Base-by-base conservation (phyloP, 1,140 invertebrate species). In the Listronotus bonariensis region DNA sequence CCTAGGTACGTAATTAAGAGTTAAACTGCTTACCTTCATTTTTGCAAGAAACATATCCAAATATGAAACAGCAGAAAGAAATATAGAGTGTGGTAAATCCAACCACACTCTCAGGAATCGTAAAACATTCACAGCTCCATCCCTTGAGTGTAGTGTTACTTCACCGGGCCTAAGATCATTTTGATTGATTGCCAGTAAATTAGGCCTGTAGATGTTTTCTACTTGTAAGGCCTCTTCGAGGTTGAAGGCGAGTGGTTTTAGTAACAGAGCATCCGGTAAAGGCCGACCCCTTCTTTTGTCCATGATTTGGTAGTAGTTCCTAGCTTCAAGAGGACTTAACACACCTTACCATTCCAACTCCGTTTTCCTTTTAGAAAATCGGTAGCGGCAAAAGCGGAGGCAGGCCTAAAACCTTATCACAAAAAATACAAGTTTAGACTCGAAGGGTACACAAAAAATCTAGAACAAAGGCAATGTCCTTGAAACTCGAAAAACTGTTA, bases 231-330 rank as follows among this genome's bases (percentile, higher is more conserved):
- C 62, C 59, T 72, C 68, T 65, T 72, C 68, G 18, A 72, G 62
- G 40, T 72, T 68, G 38, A 61, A 72, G 38, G 57, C 54, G 32
- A 72, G 49, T 11, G 67, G 61, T 70, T 72, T 70, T 17, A 67
- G 58, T 42, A 68, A 58, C 14, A 43, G 40, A 68, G 71, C 71
- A 72, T 67, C 71, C 59, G 68, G 67, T 54, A 65, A 45, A 72
- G 71, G 67, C 71, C 71, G 52, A 46, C 68, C 65, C 68, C 71
- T 72, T 65, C 71, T 68, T 72, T 72, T 72, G 59, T 68, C 65
- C 68, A 70, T 70, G 55, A 61, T 46, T 63, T 42, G 41, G 54
- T 32, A 43, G 43, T 65, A 31, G 40, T 55, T 26, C 48, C 45
- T 60, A 26, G 42, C 31, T 49, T 61, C 20, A 40, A 64, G 52